Percentiles rank a stretch among this genome's conserved stretches.
Conservation (phyloP, 2,113 vertebrate genomes). For the Grallaria varia region DNA sequence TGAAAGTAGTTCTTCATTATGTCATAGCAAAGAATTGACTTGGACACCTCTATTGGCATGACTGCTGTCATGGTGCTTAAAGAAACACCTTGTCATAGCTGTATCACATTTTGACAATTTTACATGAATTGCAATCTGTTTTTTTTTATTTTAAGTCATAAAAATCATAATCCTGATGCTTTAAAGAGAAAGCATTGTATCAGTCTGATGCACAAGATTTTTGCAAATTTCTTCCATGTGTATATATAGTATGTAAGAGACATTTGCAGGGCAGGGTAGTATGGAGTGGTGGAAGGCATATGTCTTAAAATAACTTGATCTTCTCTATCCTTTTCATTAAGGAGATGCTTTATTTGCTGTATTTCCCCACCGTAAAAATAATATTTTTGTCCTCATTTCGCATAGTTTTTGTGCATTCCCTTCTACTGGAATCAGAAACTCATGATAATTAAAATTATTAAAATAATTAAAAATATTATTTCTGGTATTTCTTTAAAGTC, state of each 20-base stretch:
- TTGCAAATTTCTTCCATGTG: background rate
- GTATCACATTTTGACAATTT: background rate
- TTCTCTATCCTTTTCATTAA: background rate
- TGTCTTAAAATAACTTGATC: background rate
- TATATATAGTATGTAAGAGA: background rate
- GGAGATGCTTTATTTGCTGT: background rate
- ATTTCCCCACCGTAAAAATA: rapidly evolving
- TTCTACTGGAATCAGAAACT: background rate
- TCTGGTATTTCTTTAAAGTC: background rate
- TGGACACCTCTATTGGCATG: background rate
- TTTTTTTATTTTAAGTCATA: background rate
- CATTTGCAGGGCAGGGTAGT: background rate
- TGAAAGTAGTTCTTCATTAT: background rate
- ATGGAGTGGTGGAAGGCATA: background rate
- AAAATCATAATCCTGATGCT: background rate
- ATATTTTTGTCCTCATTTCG: background rate
- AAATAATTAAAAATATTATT: background rate
- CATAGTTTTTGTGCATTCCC: background rate
- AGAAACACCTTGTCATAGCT: background rate
- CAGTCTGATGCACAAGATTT: background rate
- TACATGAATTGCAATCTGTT: background rate
- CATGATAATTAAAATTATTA: background rate
- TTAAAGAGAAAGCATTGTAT: background rate
- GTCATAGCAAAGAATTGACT: background rate
- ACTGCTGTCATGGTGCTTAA: background rate